Conservation (phyloP, 2,113 vertebrate species). For the Podarcis raffonei region DNA sequence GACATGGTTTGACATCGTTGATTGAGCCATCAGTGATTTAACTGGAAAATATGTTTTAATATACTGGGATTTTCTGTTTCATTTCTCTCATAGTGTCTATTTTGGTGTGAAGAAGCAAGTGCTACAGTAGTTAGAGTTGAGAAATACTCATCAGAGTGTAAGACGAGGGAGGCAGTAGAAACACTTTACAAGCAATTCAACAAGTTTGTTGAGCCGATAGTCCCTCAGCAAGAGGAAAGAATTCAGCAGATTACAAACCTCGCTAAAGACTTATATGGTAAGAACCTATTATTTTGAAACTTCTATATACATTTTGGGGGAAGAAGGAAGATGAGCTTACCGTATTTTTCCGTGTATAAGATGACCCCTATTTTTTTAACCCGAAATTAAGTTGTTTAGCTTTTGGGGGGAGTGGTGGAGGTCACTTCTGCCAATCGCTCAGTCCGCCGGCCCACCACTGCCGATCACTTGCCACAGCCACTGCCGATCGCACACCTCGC, state of each 20-base stretch:
- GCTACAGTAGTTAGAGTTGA: conserved; percentile 86
- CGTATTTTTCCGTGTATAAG: neutral
- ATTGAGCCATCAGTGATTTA: neutral
- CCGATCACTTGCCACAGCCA: no score
- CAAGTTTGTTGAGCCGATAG: conserved; percentile 84
- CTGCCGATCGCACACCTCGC: no score
- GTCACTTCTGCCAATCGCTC: no score
- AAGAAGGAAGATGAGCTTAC: neutral
- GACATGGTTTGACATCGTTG: neutral
- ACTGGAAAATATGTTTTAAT: neutral
- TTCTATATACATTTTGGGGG: neutral
- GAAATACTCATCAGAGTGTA: conserved; percentile 85
- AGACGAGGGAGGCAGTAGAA: conserved; percentile 83
- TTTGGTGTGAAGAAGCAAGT: conserved; percentile 89
- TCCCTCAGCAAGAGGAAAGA: conserved; percentile 88
- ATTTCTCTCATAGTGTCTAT: conserved; percentile 79
- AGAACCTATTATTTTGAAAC: conserved; percentile 31
- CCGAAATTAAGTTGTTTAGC: no score
- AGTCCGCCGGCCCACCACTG: no score
- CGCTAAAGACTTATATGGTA: conserved; percentile 84
- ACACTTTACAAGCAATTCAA: conserved; percentile 88
- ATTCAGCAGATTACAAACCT: conserved; percentile 84
- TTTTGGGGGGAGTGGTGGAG: no score
- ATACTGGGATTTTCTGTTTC: conserved; percentile 18
- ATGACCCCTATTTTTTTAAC: neutral